Conservation (phyloP, 2,113 vertebrate species). For the Pelodiscus sinensis region DNA sequence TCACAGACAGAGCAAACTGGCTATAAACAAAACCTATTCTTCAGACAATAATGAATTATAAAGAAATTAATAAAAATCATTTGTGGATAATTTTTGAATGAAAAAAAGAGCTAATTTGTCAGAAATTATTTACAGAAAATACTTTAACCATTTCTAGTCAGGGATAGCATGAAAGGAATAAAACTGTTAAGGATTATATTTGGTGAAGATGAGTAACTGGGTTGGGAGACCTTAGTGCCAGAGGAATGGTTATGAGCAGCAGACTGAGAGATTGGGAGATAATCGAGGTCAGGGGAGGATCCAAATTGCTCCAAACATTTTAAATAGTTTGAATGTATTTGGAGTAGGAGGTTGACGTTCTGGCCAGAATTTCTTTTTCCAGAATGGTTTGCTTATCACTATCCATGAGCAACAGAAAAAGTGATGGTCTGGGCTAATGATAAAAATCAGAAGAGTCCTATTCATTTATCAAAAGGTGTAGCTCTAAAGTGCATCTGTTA, state of each 20-base stretch:
- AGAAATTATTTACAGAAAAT: neutral
- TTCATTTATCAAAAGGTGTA: conserved; percentile 64
- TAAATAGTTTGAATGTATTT: neutral
- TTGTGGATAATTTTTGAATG: neutral
- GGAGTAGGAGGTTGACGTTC: neutral
- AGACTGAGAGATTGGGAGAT: neutral
- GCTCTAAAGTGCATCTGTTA: conserved; percentile 55
- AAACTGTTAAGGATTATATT: neutral
- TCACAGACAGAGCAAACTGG: neutral
- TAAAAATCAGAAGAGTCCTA: conserved; percentile 58
- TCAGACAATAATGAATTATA: neutral
- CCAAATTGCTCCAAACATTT: neutral
- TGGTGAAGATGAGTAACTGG: neutral
- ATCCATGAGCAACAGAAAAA: conserved; percentile 65
- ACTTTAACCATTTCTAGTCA: neutral
- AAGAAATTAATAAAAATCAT: neutral
- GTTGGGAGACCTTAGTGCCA: neutral
- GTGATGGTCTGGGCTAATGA: conserved; percentile 62
- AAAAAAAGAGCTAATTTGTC: neutral
- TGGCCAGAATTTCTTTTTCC: neutral
- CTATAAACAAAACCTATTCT: neutral
- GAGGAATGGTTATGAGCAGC: neutral
- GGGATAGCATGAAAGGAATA: neutral
- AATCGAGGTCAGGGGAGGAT: neutral
- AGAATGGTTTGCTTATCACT: conserved; percentile 43